Evolutionary conservation across 2,888 invertebrate species (phyloP).

Genomic region (Panorpa germanica): DNA sequence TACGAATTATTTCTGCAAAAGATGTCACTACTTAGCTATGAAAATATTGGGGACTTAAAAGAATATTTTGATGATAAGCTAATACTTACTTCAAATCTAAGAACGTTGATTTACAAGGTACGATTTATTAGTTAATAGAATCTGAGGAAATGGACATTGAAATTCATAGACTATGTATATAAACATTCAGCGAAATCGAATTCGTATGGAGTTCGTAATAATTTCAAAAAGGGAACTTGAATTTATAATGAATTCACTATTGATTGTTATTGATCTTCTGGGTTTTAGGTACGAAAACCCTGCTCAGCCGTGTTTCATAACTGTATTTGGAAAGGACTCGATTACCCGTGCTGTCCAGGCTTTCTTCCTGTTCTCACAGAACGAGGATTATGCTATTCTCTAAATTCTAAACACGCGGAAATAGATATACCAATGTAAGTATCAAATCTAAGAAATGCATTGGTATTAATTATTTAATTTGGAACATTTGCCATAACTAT

Average conservation of each 20-base stretch:
- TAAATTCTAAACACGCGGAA: conserved; percentile 45
- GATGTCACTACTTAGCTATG: conserved; percentile 27
- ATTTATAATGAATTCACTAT: not conserved
- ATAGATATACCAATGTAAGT: too few relatives aligned
- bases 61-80: conserved; percentile 19
- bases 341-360: conserved; percentile 41
- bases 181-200: too few relatives aligned
- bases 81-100: too few relatives aligned
- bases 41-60: conserved; percentile 21
- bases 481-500: too few relatives aligned
- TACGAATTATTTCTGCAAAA: conserved; percentile 26
- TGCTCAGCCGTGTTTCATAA: conserved; percentile 39
- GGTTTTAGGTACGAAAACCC: conserved; percentile 30
- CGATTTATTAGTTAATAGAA: too few relatives aligned
- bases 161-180: too few relatives aligned
- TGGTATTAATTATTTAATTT: too few relatives aligned
- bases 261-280: conserved; percentile 10
- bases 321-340: conserved; percentile 49
- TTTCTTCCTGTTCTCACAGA: conserved; percentile 55
- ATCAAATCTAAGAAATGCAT: too few relatives aligned
- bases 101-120: too few relatives aligned
- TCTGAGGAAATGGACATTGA: too few relatives aligned
- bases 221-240: not conserved
- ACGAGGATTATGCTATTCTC: conserved; percentile 53
- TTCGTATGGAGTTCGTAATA: too few relatives aligned